Base-by-base conservation (phyloP, 2,888 invertebrate species). In the Gymnosoma rotundatum region DNA sequence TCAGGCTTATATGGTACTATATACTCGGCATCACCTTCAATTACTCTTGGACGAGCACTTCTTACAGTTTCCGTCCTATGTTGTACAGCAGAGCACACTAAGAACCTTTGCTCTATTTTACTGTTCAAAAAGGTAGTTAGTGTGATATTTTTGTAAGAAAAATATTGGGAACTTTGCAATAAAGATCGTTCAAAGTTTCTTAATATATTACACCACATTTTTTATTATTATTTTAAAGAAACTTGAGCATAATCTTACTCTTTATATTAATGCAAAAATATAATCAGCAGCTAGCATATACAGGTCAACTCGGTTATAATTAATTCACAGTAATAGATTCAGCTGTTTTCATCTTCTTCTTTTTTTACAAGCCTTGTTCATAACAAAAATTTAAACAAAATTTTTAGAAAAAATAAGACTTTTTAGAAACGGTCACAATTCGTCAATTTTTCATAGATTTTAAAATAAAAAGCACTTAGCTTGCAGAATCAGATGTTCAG, bases 11-110 rank as follows among this genome's bases (percentile, higher is more conserved):
- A 91, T 0, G 90, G 89, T 20, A 87, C 81, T 54, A 90, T 87
- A 78, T 90, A 90, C 16, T 89, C 90, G 48, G 86, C 83, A 50
- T 90, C 90, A 6, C 61, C 54, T 64, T 90, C 91, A 8, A 45
- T 32, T 6, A 63, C 56, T 16, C 12, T 38, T 0, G 38, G 3
- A 7, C 36, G 67, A 0, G 18, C 38, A 2, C 64, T 48, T 18
- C 6, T 1, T 25, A 42, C 60, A 1, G 18, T 21, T 18, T 67
- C n/a, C 14, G 58, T 21, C 83, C 60, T 73, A 78, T 50, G 25
- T 70, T 42, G 54, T 10, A 32, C 12, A 2, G 36, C 6, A 16
- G 63, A 32, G 0, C 38, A 21, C 18, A 8, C n/a, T 6, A 76
- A 4, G 10, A 52, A 73, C 45, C 76, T 75, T 12, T 58, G 48